phyloP scores from a whole-genome alignment of 2,888 invertebrate genomes.

The Tetropium fuscum region DNA sequence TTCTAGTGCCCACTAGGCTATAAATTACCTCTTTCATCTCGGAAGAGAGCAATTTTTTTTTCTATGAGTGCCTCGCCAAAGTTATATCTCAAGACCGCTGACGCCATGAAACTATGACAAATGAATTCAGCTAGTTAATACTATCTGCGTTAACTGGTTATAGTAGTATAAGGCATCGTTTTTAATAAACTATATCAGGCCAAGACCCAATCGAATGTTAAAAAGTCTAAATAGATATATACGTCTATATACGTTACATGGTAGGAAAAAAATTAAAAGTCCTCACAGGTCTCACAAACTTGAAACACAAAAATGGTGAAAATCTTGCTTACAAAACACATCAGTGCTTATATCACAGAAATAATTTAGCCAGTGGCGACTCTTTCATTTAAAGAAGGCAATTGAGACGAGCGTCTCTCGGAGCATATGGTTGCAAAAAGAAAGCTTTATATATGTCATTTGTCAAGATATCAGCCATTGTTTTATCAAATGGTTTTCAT shows the following conservation, averaged over 20 bases:
- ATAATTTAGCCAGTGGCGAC: slow-evolving; percentile 47
- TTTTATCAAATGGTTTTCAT: no score
- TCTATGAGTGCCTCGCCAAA: no score
- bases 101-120: slow-evolving; percentile 24
- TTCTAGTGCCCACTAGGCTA: no score
- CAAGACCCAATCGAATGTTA: slow-evolving; percentile 26
- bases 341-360: slow-evolving; percentile 61
- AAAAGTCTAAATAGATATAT: slow-evolving; percentile 14
- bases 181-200: slow-evolving; percentile 57
- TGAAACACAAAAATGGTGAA: slow-evolving; percentile 14
- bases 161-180: slow-evolving; percentile 60
- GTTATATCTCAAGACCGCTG: no score
- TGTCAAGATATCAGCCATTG: no score
- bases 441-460: no score
- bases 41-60: no score
- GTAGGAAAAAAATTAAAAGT: slow-evolving; percentile 9
- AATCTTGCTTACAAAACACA: slow-evolving; percentile 34
- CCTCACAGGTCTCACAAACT: slow-evolving; percentile 2
- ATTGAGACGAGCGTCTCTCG: neutral
- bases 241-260: slow-evolving; percentile 6
- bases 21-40: no score
- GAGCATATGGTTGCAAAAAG: no score
- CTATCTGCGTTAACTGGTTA: slow-evolving; percentile 53
- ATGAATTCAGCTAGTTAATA: slow-evolving; percentile 14
- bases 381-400: slow-evolving; percentile 25